Conservation (phyloP, 2,797 vertebrate genomes). For the Hirundo rustica region DNA sequence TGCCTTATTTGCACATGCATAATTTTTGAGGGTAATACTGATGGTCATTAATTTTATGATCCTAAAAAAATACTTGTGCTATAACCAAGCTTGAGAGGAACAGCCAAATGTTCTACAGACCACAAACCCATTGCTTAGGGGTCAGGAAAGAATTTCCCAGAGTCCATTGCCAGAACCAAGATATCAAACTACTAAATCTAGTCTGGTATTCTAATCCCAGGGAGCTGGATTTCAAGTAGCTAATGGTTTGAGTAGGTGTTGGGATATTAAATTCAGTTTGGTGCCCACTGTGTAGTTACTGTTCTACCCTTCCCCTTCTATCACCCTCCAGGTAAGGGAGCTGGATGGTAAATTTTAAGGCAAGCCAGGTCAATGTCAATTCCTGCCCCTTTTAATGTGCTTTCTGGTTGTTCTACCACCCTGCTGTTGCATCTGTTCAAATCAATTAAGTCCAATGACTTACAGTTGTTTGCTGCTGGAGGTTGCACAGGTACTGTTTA, state of each 20-base stretch:
- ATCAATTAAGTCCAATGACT: neutral
- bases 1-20: neutral
- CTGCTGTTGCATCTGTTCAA: neutral
- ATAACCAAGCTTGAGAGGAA: neutral
- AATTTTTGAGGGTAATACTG: neutral
- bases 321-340: neutral
- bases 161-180: neutral
- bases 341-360: neutral
- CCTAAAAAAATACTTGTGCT: neutral
- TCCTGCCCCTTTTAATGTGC: neutral
- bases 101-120: neutral
- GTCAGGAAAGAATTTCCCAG: neutral
- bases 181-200: neutral
- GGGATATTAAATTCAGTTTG: neutral
- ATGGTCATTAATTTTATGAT: neutral
- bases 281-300: neutral
- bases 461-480: neutral
- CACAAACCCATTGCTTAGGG: neutral
- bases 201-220: neutral
- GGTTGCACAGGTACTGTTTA: neutral
- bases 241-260: neutral
- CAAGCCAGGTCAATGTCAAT: neutral
- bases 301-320: neutral
- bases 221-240: neutral
- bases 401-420: neutral